Conservation (phyloP, 2,113 vertebrate species). For the Percina caprodes region DNA sequence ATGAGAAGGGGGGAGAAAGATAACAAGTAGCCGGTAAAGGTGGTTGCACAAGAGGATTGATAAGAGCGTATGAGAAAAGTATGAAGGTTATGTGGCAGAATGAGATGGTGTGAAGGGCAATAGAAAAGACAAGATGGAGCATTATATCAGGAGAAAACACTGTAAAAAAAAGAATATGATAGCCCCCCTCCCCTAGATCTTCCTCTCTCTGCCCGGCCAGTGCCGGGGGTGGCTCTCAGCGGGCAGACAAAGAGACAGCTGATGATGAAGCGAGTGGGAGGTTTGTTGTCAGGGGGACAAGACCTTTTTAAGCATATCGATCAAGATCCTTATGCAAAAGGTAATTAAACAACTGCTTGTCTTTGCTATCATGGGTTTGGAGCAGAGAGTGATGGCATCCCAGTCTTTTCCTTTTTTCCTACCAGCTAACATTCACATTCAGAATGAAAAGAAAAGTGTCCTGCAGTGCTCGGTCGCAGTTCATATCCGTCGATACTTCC, state of each 20-base stretch:
- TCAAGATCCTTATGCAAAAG: conserved; percentile 79
- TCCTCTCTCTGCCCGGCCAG: conserved; percentile 11
- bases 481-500: conserved; percentile 75
- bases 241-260: conserved; percentile 58
- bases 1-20: conserved; percentile 20
- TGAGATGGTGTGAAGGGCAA: conserved; percentile 20
- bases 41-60: conserved; percentile 38
- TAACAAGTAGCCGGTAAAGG: conserved; percentile 6
- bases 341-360: conserved; percentile 83
- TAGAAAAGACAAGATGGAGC: not conserved
- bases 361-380: conserved; percentile 54
- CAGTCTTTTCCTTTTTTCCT: conserved; percentile 21
- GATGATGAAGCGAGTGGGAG: conserved; percentile 74
- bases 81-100: conserved; percentile 14
- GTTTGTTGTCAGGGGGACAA: conserved; percentile 75
- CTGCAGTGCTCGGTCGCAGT: conserved; percentile 35
- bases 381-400: conserved; percentile 49
- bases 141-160: conserved; percentile 18
- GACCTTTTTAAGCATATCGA: conserved; percentile 77
- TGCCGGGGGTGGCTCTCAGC: conserved; percentile 52
- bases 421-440: conserved; percentile 39
- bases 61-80: conserved; percentile 24
- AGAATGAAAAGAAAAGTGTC: conserved; percentile 66
- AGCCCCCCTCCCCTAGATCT: conserved; percentile 23
- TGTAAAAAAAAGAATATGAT: conserved; percentile 46